These are phyloP conservation scores for Itoplectis maculator DNA, from an alignment of 2,888 invertebrate species.

Conservation along the genomic window DNA sequence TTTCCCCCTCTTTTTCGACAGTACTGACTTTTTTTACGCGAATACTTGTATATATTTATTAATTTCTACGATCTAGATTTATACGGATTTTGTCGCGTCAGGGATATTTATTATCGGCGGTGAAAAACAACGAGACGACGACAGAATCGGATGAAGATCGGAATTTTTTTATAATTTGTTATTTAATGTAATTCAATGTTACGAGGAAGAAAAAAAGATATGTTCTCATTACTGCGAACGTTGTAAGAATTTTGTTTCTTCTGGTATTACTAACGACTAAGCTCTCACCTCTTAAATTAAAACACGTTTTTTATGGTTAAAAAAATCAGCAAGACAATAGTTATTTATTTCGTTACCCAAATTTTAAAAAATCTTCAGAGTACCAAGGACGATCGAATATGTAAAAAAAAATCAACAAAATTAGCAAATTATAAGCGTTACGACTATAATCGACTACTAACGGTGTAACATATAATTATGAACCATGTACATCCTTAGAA, in stretches of 20 bases:
- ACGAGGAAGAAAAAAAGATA: conserved; percentile 71
- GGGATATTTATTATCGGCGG: conserved; percentile 17
- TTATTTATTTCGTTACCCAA: conserved; percentile 71
- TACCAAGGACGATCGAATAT: conserved; percentile 37
- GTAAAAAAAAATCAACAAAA: not conserved
- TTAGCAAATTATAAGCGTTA: conserved; percentile 10
- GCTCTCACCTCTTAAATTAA: conserved; percentile 82
- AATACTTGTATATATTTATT: conserved; percentile 83
- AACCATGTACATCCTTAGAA: conserved; percentile 25
- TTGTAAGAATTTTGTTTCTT: conserved; percentile 82
- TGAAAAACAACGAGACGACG: conserved; percentile 49
- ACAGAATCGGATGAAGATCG: conserved; percentile 74
- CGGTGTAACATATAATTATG: conserved; percentile 5
- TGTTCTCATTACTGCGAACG: conserved; percentile 82
- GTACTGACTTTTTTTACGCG: conserved; percentile 77
- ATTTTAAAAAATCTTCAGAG: conserved; percentile 13
- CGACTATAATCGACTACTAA: conserved; percentile 36
- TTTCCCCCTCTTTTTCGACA: conserved; percentile 72
- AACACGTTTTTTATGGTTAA: conserved; percentile 81
- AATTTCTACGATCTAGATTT: conserved; percentile 80
- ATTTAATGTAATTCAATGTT: conserved; percentile 83
- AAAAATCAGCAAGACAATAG: conserved; percentile 52
- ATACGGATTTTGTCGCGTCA: conserved; percentile 72
- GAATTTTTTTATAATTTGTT: conserved; percentile 84
- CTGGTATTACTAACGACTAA: conserved; percentile 83